phyloP scores from a whole-genome alignment of 1,140 invertebrate genomes.

The Lepidurus arcticus region DNA sequence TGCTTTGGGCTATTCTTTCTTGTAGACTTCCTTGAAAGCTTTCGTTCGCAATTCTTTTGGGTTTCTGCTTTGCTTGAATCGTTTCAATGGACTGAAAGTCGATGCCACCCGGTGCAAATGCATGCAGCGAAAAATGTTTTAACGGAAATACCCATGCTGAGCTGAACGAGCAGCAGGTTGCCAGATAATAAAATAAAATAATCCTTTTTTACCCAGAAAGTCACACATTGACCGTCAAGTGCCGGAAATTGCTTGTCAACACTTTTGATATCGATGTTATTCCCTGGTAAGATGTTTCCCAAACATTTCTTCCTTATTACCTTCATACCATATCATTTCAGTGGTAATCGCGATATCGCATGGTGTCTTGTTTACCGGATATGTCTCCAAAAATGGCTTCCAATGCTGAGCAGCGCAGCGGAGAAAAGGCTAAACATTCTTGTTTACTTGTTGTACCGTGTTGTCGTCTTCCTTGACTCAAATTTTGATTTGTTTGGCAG shows the following conservation, averaged over 20 bases:
- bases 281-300: not conserved
- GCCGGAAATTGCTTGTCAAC: slow-evolving; percentile 13
- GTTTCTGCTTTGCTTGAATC: not conserved
- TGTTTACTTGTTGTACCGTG: no score
- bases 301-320: not conserved
- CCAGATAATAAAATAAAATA: not conserved
- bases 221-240: not conserved
- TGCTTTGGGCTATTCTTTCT: slow-evolving; percentile 8
- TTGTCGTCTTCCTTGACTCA: no score
- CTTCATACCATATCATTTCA: not conserved
- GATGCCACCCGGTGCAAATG: not conserved
- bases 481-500: no score
- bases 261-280: not conserved
- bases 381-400: no score
- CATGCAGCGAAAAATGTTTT: not conserved
- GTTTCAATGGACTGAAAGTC: not conserved
- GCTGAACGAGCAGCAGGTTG: not conserved
- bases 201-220: not conserved
- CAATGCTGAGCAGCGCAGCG: no score
- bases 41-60: not conserved
- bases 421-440: no score
- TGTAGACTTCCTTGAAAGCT: not conserved
- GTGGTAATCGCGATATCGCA: no score
- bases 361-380: no score
- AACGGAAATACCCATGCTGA: not conserved